Conservation (phyloP, 2,888 invertebrate species). For the Camponotus fellah region DNA sequence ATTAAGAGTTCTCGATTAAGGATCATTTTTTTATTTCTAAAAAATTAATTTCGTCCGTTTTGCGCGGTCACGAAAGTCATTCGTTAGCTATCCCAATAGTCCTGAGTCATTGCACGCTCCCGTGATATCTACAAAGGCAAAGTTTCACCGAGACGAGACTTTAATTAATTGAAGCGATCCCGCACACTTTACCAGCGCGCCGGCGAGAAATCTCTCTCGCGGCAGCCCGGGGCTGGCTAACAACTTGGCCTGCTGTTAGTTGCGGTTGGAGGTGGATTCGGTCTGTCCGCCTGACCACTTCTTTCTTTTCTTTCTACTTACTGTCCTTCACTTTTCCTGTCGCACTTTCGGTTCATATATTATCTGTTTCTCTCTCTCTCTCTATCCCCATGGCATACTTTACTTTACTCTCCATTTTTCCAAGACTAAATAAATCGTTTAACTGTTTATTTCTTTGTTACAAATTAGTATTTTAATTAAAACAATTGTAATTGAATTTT, state of each 20-base stretch:
- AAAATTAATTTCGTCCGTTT: slow-evolving; percentile 32
- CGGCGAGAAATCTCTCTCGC: slow-evolving; percentile 60
- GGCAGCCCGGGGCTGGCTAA: slow-evolving; percentile 56
- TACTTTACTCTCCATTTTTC: not conserved
- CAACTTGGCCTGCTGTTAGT: slow-evolving; percentile 64
- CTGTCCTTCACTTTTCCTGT: slow-evolving; percentile 41
- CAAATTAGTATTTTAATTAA: not conserved
- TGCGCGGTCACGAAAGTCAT: slow-evolving; percentile 34
- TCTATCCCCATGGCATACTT: not conserved
- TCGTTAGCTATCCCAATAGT: slow-evolving; percentile 30
- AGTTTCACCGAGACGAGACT: slow-evolving; percentile 64
- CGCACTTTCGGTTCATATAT: slow-evolving; percentile 29
- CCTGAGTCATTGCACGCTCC: slow-evolving; percentile 63
- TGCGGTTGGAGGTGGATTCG: slow-evolving; percentile 57
- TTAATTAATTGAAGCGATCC: slow-evolving; percentile 75
- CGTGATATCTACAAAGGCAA: slow-evolving; percentile 43
- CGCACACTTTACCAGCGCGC: slow-evolving; percentile 58
- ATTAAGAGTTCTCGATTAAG: not conserved
- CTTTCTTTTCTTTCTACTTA: slow-evolving; percentile 6
- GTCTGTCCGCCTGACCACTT: slow-evolving; percentile 31
- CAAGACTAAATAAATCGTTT: not conserved
- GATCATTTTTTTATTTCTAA: not conserved
- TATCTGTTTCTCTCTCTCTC: not conserved
- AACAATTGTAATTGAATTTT: slow-evolving; percentile 6
- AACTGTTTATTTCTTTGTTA: not conserved